Evolutionary conservation across 2,888 invertebrate species (phyloP), one percentile per base, ranked within the genome.

Genomic region (Cistogaster globosa): DNA sequence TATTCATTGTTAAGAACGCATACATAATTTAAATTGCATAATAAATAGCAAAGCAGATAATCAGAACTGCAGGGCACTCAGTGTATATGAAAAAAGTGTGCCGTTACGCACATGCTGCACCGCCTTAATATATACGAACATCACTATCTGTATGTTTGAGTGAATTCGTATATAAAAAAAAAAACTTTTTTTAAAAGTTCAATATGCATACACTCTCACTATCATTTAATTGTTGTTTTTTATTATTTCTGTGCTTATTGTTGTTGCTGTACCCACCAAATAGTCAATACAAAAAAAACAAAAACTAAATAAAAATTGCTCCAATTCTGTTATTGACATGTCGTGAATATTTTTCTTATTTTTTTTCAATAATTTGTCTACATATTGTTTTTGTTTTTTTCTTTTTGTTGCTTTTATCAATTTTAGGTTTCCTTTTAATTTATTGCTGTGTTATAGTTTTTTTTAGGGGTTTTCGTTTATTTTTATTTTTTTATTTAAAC

Each of bases 271-370:
- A n/a, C 18, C 42, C 69, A 20, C 32, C 18, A 38, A 53, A 60
- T 7, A 55, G 53, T 8, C 32, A 67, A 18, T 20, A 32, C 11
- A 16, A n/a, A 51, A 36, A 16, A 48, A 16, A n/a, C 14, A 18
- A 11, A 57, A 2, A 26, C 53, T 18, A 58, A 36, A 74, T 68
- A 71, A 60, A 72, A 72, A 72, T 55, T 78, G 85, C 60, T 82
- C 85, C 63, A 85, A 75, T 85, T 85, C 38, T 69, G 63, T 53
- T 74, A 68, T 68, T 82, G 69, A 76, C 55, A 58, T 71, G 63
- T 58, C 63, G 65, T 71, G 76, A 82, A 76, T 58, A 65, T 45
- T 53, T 69, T 65, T 69, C 63, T 51, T 45, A 36, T 69, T 65
- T 69, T 65, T 51, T 53, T 57, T 22, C 32, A 22, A 65, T 77